These are phyloP conservation scores for Perognathus longimembris DNA, from an alignment of 2,113 vertebrate genomes.

Conservation along the genomic window DNA sequence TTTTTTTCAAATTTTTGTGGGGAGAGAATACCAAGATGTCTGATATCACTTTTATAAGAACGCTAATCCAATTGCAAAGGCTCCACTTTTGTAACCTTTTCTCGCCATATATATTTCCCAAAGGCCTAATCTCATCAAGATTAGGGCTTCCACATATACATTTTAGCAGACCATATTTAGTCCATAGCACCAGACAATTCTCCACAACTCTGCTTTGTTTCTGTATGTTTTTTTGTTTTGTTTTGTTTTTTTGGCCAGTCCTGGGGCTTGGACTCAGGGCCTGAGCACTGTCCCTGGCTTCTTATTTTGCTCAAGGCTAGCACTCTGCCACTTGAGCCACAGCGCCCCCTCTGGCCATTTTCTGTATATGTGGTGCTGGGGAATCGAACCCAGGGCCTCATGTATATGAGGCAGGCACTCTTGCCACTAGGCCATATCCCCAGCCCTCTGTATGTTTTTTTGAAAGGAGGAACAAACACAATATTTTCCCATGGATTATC, in stretches of 20 bases:
- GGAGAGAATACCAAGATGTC: background rate
- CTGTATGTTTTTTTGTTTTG: background rate
- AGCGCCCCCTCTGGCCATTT: too few species aligned
- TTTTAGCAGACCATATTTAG: background rate
- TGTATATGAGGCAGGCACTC: too few species aligned
- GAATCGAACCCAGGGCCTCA: too few species aligned
- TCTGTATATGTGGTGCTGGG: too few species aligned
- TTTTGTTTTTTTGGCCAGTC: too few species aligned
- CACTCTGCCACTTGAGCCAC: too few species aligned
- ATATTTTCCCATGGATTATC: background rate
- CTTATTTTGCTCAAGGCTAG: too few species aligned
- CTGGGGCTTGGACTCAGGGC: too few species aligned
- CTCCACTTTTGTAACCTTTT: background rate
- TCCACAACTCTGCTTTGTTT: background rate
- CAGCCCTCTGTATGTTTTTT: background rate
- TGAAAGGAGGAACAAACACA: background rate
- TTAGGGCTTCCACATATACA: background rate
- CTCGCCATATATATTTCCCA: background rate
- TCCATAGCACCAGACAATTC: background rate
- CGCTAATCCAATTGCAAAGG: background rate
- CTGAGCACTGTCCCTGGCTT: too few species aligned
- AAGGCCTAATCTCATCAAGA: background rate
- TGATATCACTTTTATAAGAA: background rate
- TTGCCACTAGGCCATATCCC: too few species aligned
- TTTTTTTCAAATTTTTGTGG: background rate